Evolutionary conservation across 2,797 vertebrate genomes (phyloP).

Genomic region (Lemur catta): DNA sequence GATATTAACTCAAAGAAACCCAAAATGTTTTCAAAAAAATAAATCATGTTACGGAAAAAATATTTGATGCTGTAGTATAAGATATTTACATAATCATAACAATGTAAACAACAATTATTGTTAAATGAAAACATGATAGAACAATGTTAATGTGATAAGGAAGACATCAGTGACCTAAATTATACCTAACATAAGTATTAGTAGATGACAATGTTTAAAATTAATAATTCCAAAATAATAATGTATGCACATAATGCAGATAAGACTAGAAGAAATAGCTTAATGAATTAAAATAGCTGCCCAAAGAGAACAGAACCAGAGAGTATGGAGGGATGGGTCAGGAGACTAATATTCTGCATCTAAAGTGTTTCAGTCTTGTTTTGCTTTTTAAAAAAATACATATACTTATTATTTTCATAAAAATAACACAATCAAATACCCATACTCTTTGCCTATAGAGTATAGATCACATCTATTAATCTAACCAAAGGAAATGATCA

Average conservation of each 20-base stretch:
- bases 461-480: not conserved
- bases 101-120: not conserved
- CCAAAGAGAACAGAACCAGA: not conserved
- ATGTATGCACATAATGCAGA: not conserved
- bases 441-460: not conserved
- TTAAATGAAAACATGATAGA: not conserved
- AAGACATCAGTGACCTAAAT: not conserved
- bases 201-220: not conserved
- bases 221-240: not conserved
- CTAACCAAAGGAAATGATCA: not conserved
- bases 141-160: fast-evolving
- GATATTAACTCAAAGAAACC: not conserved
- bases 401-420: not conserved
- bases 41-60: not conserved
- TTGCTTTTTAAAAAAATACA: not conserved
- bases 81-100: not conserved
- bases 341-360: not conserved
- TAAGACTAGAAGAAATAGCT: not conserved
- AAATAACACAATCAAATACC: not conserved
- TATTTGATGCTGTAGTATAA: not conserved
- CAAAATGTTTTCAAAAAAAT: not conserved
- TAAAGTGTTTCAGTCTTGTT: not conserved
- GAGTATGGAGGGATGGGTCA: fast-evolving
- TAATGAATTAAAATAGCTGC: not conserved
- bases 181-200: not conserved